Percentiles rank a stretch among this genome's conserved stretches.
These are phyloP conservation scores for Trichomycterus rosablanca DNA, from an alignment of 2,113 vertebrate species.

Conservation along the genomic window DNA sequence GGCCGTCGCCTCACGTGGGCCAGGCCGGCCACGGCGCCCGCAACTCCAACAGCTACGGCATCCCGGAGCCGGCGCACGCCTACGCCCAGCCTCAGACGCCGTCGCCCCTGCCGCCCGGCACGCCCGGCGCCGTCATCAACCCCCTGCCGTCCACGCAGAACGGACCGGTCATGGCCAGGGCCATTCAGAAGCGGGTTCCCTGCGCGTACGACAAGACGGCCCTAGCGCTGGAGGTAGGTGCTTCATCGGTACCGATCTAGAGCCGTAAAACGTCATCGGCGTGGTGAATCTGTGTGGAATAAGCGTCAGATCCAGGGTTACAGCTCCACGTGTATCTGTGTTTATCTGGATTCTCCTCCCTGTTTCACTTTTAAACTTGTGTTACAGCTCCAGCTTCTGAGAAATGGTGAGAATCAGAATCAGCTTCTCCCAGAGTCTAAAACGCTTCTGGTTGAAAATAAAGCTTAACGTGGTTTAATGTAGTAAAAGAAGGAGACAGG, in stretches of 20 bases:
- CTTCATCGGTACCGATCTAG: neutral
- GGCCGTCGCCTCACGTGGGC: slow-evolving; percentile 65
- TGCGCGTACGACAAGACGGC: slow-evolving; percentile 98
- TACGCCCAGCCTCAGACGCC: slow-evolving; percentile 91
- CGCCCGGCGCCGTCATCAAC: slow-evolving; percentile 79
- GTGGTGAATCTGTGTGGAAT: neutral
- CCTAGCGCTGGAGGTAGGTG: slow-evolving; percentile 87
- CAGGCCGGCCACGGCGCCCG: slow-evolving; percentile 79
- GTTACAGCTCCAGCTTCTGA: no score
- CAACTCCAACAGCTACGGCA: slow-evolving; percentile 94
- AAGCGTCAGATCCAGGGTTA: no score
- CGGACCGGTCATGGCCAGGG: slow-evolving; percentile 94
- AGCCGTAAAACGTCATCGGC: neutral
- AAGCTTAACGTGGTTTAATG: no score
- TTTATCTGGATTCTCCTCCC: no score
- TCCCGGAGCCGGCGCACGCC: slow-evolving; percentile 94
- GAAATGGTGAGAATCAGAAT: no score
- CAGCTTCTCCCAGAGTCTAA: no score
- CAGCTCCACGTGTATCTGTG: no score
- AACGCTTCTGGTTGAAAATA: no score
- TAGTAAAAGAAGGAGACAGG: no score
- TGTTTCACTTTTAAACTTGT: no score
- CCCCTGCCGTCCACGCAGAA: slow-evolving; percentile 90
- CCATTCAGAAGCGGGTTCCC: slow-evolving; percentile 95
- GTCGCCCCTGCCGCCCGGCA: slow-evolving; percentile 73